These are phyloP conservation scores for Sebastes reedi DNA, from an alignment of 2,797 vertebrate genomes.

Conservation along the genomic window DNA sequence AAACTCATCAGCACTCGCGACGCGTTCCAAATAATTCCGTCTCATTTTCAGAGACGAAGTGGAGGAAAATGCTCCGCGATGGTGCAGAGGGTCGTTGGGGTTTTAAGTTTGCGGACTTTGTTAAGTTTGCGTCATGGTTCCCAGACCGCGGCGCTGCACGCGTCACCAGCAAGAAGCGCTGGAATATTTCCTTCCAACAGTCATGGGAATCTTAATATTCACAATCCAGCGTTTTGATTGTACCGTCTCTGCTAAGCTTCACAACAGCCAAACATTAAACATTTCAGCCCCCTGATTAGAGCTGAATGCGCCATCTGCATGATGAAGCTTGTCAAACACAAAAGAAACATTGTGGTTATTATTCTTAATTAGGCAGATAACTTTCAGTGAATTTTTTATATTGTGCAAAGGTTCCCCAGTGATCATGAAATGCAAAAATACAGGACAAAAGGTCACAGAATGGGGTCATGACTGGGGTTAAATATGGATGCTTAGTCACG, in stretches of 20 bases:
- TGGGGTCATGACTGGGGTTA: neutral
- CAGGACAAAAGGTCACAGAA: neutral
- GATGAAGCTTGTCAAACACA: conserved; percentile 21
- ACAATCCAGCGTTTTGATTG: conserved; percentile 46
- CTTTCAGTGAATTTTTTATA: neutral
- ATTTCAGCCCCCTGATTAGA: conserved; percentile 36
- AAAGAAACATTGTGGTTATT: conserved; percentile 5
- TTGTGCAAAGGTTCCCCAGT: neutral
- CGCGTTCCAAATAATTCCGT: conserved; percentile 52
- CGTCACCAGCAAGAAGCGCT: conserved; percentile 54
- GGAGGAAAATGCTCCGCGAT: conserved; percentile 54
- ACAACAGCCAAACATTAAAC: conserved; percentile 31
- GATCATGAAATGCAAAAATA: neutral
- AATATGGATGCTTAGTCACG: neutral
- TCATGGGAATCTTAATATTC: conserved; percentile 71
- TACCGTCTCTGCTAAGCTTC: conserved; percentile 23
- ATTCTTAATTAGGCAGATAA: conserved; percentile 4
- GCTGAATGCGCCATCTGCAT: conserved; percentile 17
- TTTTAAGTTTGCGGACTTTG: conserved; percentile 23
- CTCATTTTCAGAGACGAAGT: conserved; percentile 47
- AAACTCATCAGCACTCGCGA: conserved; percentile 66
- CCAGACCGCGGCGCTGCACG: conserved; percentile 39
- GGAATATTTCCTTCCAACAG: conserved; percentile 53
- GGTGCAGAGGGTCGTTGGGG: conserved; percentile 26
- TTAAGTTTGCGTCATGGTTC: conserved; percentile 64